Evolutionary conservation across 1,140 invertebrate genomes (phyloP).

Genomic region (Calliopsis andreniformis): DNA sequence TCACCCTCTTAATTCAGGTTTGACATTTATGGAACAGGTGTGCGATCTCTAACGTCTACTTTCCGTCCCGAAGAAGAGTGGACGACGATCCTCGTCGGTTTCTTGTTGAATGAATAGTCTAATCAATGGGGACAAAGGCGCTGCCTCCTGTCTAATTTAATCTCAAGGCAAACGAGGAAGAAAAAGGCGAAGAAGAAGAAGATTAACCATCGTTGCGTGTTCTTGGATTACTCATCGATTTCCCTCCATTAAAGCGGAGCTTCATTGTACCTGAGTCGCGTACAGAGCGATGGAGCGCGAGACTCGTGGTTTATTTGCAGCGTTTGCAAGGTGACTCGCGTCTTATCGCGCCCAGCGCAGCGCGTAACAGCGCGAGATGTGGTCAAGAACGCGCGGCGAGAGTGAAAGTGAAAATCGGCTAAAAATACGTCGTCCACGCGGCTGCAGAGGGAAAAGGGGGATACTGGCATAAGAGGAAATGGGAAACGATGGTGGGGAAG

Average conservation of each 20-base stretch:
- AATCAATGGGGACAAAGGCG: too few species aligned
- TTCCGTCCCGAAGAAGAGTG: background rate
- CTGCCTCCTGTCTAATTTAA: slow-evolving; percentile 9
- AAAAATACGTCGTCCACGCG: background rate
- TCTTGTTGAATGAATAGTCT: too few species aligned
- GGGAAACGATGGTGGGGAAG: slow-evolving; percentile 1
- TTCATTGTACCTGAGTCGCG: background rate
- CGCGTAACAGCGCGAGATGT: background rate
- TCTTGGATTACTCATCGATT: slow-evolving; percentile 6
- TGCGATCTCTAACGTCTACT: slow-evolving; percentile 14
- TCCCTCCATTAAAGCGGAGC: background rate
- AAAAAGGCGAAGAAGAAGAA: too few species aligned
- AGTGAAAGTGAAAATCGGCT: slow-evolving; percentile 37
- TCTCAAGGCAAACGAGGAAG: background rate
- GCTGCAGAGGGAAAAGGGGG: background rate
- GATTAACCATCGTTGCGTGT: slow-evolving; percentile 8
- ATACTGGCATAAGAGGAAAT: background rate
- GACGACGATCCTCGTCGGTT: too few species aligned
- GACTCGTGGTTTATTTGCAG: background rate
- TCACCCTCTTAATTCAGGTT: too few species aligned
- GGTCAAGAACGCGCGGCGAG: slow-evolving; percentile 9
- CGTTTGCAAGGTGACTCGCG: background rate
- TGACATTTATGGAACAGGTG: too few species aligned
- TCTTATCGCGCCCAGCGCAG: background rate
- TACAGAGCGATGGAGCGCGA: background rate